Percentiles rank a stretch among this genome's conserved stretches.
Evolutionary conservation across 2,797 vertebrate genomes (phyloP).

Genomic region (Spinus pinus): DNA sequence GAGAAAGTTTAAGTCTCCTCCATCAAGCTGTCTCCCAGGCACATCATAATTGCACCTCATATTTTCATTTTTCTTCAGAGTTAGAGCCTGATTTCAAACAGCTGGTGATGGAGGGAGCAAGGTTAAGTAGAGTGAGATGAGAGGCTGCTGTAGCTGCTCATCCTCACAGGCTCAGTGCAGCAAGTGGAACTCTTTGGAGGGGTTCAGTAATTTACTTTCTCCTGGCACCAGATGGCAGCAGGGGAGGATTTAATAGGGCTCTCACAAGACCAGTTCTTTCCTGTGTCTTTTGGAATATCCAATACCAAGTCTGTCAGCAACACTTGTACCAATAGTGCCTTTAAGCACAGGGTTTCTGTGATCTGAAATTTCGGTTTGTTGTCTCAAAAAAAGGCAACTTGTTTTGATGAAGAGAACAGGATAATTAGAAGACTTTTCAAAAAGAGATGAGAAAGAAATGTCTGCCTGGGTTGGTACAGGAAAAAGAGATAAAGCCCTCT

Average conservation of each 20-base stretch:
- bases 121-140: not conserved
- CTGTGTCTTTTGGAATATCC: not conserved
- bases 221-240: slow-evolving; percentile 58
- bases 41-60: not conserved
- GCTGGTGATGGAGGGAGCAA: not conserved
- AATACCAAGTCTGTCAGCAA: not conserved
- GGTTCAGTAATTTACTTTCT: slow-evolving; percentile 26
- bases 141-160: not conserved
- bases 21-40: not conserved
- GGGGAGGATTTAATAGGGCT: not conserved
- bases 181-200: not conserved
- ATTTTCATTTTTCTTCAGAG: not conserved
- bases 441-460: not conserved
- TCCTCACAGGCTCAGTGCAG: not conserved
- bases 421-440: not conserved
- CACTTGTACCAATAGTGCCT: not conserved
- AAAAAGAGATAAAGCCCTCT: not conserved
- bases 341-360: not conserved
- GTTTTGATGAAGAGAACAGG: not conserved
- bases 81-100: not conserved
- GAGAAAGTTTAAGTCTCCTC: not conserved
- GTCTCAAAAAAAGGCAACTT: not conserved
- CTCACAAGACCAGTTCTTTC: not conserved
- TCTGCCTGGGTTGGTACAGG: not conserved
- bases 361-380: not conserved